Conservation (phyloP, 2,797 vertebrate species). For the Onychomys torridus region DNA sequence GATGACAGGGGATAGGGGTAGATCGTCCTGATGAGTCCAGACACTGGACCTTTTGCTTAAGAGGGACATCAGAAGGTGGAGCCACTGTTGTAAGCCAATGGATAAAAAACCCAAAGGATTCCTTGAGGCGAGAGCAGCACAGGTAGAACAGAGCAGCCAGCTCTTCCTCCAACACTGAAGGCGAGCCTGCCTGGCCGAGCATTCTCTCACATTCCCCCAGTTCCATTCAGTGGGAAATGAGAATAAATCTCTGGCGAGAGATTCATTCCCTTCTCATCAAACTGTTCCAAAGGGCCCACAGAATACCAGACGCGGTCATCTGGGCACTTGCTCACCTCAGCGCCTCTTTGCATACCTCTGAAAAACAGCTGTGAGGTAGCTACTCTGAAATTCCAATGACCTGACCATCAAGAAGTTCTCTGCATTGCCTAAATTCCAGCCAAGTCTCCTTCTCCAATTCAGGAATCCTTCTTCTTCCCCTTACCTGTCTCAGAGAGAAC, state of each 20-base stretch:
- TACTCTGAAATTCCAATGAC: background rate
- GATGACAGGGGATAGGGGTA: background rate
- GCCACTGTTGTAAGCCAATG: background rate
- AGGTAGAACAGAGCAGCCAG: background rate
- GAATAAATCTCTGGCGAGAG: background rate
- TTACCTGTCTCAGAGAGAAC: background rate
- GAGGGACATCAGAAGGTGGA: background rate
- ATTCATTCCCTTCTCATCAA: background rate
- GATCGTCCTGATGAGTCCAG: background rate
- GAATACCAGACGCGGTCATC: accelerated
- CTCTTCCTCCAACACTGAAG: background rate
- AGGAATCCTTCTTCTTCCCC: background rate
- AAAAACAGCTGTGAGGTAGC: background rate
- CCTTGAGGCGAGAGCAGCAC: background rate
- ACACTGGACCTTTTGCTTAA: background rate
- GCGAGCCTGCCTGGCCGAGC: background rate
- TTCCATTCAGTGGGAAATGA: background rate
- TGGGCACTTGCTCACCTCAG: background rate
- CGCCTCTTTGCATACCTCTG: background rate
- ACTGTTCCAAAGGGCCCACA: background rate
- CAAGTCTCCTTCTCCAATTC: background rate
- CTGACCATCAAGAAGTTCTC: background rate
- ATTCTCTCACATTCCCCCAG: background rate
- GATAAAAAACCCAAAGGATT: background rate
- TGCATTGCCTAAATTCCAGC: background rate